Conservation (phyloP, 2,797 vertebrate genomes). For the Enteromius fasciolatus region DNA sequence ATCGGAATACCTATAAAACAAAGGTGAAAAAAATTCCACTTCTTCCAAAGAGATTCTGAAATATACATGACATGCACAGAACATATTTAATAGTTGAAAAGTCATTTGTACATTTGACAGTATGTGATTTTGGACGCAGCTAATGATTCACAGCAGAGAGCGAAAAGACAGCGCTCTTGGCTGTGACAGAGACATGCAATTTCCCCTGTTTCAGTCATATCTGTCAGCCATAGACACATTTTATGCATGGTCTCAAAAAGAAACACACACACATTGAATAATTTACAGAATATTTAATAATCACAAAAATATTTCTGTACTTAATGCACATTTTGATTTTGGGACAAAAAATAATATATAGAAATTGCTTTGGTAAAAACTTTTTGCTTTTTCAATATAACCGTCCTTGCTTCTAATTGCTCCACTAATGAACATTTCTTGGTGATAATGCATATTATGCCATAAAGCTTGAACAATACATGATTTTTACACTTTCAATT, state of each 20-base stretch:
- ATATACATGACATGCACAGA: slow-evolving; percentile 4
- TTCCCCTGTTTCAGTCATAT: neutral
- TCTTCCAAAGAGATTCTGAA: neutral
- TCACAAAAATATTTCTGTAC: neutral
- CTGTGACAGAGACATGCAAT: neutral
- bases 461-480: slow-evolving; percentile 30
- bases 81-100: neutral
- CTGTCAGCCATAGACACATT: slow-evolving; percentile 6
- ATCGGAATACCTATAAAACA: neutral
- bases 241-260: neutral
- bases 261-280: neutral
- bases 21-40: neutral
- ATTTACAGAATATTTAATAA: neutral
- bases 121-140: neutral
- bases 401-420: neutral
- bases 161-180: neutral
- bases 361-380: neutral
- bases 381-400: neutral
- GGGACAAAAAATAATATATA: neutral
- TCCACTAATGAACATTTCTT: neutral
- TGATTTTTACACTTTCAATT: neutral
- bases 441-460: neutral
- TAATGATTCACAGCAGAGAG: slow-evolving; percentile 13
- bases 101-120: neutral
- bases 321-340: neutral